Base-by-base conservation (phyloP, 2,888 invertebrate species). In the Cetonia aurata region DNA sequence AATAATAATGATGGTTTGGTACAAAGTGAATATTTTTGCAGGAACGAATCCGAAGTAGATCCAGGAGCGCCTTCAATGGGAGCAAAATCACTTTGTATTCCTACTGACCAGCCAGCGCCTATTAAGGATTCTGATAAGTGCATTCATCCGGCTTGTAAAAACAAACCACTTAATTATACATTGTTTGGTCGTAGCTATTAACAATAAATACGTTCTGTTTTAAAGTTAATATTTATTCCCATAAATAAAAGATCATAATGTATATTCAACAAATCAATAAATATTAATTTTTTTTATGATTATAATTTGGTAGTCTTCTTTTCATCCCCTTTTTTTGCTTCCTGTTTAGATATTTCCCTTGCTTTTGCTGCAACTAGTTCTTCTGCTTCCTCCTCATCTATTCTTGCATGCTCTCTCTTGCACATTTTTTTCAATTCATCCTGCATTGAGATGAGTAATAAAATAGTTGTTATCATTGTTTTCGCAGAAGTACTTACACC, bases 51-150 rank as follows among this genome's bases (percentile, higher is more conserved):
- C 0, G 87, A 89, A 71, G 87, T 84, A 80, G 93, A 93, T 72
- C 88, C 91, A 66, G 96, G 95, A 70, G 94, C 94, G 19, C 96
- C 98, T 25, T 91, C 98, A 0, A 99, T 99, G 98, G 99, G 99
- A 48, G 99, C 99, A 6, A 99, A 99, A 86, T 93, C 96, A 8
- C 88, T 99, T n/a, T 99, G 99, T 83, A 95, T 99, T 80, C 99
- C 99, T 2, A 94, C 98, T 83, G 89, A 94, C 59, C 99, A 96
- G 80, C 93, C 95, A 0, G 87, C 89, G 1, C 81, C 86, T 3
- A 87, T 94, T 52, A 82, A 87, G 6, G 81, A 86, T 9, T 82
- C 83, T 2, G 90, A 93, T 74, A 91, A 90, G 77, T 99, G 99
- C 84, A 93, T 99, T 77, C 91, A 96, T 85, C 96, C 96, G 0